Evolutionary conservation across 2,113 vertebrate genomes (phyloP), one percentile per base, ranked within the genome.

Genomic region (Paratilapia polleni): DNA sequence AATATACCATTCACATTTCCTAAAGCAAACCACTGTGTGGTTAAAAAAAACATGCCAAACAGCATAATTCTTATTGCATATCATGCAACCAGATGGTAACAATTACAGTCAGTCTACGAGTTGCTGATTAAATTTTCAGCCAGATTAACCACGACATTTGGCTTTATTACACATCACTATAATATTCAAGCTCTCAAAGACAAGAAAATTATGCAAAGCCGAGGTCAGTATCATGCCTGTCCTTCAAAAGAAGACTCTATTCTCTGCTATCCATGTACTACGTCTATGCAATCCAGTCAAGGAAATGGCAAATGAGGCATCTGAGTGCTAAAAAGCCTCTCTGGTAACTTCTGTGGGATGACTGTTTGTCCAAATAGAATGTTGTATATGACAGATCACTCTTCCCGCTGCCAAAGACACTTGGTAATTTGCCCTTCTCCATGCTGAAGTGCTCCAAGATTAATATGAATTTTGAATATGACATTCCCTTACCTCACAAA

Each of bases 321-420:
- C 43, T 43, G 62, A 79, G 78, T 56, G 64, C 26, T 77, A 63
- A 84, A 87, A 88, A 84, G 75, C 28, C 15, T 19, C n/a, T 76
- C 47, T 66, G 58, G 5, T 62, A 77, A 77, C 70, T 63, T 83
- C 20, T 6, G 14, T 59, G 57, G 24, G 34, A 62, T 61, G 70
- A 84, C 52, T 83, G 43, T 78, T 83, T 80, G 76, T 85, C 85
- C 84, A 80, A 62, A 56, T 54, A 80, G 60, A 64, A 84, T 24
- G 70, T 75, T 43, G 28, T n/a, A 26, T 77, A 54, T 63, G 81
- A 87, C 82, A 85, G 85, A 77, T 81, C 59, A 34, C 26, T 83
- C 83, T 63, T 82, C 54, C 81, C 49, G 20, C 87, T 89, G 87
- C 82, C 85, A 90, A 81, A 88, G 64, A 83, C 61, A 60, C 77